Percentiles rank a stretch among this genome's conserved stretches.
These are phyloP conservation scores for Anableps anableps DNA, from an alignment of 2,797 vertebrate genomes.

Conservation along the genomic window DNA sequence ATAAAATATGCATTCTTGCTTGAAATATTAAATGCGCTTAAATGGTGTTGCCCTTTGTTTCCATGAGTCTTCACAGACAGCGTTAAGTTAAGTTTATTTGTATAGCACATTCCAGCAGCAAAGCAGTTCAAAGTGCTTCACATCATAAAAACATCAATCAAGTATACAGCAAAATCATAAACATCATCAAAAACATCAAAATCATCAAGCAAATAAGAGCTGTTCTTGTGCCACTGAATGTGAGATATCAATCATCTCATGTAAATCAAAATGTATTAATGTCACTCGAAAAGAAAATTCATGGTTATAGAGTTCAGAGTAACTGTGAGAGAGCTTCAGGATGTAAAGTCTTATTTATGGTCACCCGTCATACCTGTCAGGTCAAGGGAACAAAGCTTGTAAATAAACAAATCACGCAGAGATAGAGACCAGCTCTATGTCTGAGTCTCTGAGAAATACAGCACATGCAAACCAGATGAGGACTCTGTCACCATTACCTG, in stretches of 20 bases:
- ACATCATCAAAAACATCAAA: too few species aligned
- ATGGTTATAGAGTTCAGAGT: neutral
- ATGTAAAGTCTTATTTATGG: neutral
- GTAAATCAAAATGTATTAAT: neutral
- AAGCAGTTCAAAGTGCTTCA: too few species aligned
- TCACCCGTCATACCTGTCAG: neutral
- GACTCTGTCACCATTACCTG: neutral
- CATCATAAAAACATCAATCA: too few species aligned
- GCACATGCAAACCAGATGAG: neutral
- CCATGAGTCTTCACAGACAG: neutral
- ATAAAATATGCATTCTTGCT: neutral
- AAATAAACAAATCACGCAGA: neutral
- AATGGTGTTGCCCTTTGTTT: neutral
- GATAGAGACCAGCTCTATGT: neutral
- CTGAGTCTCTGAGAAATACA: neutral
- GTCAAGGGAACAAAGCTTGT: neutral
- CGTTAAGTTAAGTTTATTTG: too few species aligned
- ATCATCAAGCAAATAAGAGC: too few species aligned
- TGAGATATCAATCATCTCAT: neutral
- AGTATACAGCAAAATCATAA: too few species aligned
- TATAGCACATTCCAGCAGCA: too few species aligned
- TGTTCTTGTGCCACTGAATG: neutral
- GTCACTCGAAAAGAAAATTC: neutral
- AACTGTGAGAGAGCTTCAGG: neutral
- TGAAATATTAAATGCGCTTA: neutral